Evolutionary conservation across 2,888 invertebrate genomes (phyloP), one percentile per base, ranked within the genome.

Genomic region (Euproctis similis): DNA sequence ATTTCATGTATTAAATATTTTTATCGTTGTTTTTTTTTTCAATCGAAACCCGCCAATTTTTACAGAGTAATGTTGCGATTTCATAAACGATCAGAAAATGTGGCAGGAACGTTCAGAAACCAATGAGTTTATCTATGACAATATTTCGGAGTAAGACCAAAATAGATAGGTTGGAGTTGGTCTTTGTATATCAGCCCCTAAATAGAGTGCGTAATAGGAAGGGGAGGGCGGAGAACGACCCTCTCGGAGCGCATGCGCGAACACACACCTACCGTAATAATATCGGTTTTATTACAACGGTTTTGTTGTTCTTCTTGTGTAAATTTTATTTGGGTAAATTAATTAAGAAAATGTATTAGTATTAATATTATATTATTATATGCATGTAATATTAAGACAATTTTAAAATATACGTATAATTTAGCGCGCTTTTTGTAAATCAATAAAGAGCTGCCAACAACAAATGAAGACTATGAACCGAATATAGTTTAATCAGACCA

Each of bases 131-230:
- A 68, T 66, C 72, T 72, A 71, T 69, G 71, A 66, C 67, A 74
- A 74, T 77, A 78, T 78, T 72, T 74, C 61, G 59, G 61, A 64
- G 60, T 60, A 53, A 68, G 70, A 77, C 78, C 70, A 76, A 84
- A 82, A 82, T 82, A 82, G 81, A 82, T 72, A 72, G 70, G 68
- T 59, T 59, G 50, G 66, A 76, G 67, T 69, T 64, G 74, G 65
- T 78, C 80, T 75, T 75, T 77, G 80, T 76, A n/a, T n/a, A 74
- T 65, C 78, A 67, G 76, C 82, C 80, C 80, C 82, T 80, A 81
- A 81, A 82, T 80, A 80, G 74, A 81, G 81, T 78, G 75, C 76
- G 80, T 80, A 78, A 78, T 78, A 69, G 66, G 69, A 74, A 68
- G 78, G 82, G 80, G 78, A 73, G 75, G 75, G 48, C 56, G 58